Percentiles rank a stretch among this genome's conserved stretches.
These are phyloP conservation scores for Helarctos malayanus DNA, from an alignment of 2,797 vertebrate genomes.

Conservation along the genomic window DNA sequence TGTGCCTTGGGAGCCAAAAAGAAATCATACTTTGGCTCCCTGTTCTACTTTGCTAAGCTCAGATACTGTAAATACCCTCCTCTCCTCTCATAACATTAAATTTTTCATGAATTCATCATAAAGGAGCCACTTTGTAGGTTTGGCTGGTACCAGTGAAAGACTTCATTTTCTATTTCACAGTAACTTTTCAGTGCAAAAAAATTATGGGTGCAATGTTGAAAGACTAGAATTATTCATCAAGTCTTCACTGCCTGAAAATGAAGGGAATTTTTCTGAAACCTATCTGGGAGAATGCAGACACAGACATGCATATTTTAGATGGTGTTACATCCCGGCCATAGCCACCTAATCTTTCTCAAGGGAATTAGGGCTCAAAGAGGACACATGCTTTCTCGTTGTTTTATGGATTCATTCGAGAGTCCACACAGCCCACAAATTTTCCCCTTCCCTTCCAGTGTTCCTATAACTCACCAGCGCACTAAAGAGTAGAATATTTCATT, in stretches of 20 bases:
- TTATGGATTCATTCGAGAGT: conserved; percentile 31
- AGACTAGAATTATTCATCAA: conserved; percentile 80
- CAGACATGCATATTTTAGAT: conserved; percentile 25
- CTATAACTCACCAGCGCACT: background rate
- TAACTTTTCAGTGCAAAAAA: conserved; percentile 76
- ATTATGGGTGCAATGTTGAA: conserved; percentile 68
- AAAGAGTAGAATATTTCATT: background rate
- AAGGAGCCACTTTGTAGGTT: conserved; percentile 47
- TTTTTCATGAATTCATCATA: conserved; percentile 78
- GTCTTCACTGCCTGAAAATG: conserved; percentile 65
- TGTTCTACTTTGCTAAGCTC: conserved; percentile 75
- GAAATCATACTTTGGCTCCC: conserved; percentile 81
- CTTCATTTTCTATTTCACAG: conserved; percentile 83
- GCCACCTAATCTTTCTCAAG: conserved; percentile 21
- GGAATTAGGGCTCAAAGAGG: background rate
- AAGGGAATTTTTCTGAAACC: conserved; percentile 67
- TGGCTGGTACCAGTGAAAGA: conserved; percentile 76
- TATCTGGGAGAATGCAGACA: conserved; percentile 51
- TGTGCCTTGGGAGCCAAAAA: conserved; percentile 83
- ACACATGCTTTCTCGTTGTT: background rate
- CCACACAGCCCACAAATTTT: background rate
- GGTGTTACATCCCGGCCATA: background rate
- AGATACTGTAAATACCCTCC: conserved; percentile 77
- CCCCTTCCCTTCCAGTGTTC: background rate
- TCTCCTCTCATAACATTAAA: conserved; percentile 66